These are phyloP conservation scores for Enteromius fasciolatus DNA, from an alignment of 2,797 vertebrate species.

Conservation along the genomic window DNA sequence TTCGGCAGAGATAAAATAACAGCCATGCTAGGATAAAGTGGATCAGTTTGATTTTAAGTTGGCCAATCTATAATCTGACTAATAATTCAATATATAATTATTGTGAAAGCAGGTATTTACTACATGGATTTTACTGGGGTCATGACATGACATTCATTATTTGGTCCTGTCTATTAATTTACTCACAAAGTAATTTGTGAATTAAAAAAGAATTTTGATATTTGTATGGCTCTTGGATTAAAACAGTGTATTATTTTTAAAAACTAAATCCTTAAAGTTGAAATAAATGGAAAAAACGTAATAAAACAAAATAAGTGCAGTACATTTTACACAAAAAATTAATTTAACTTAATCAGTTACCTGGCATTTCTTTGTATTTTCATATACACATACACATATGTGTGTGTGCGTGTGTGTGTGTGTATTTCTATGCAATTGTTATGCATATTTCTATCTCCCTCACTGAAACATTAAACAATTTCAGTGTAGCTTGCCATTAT, in stretches of 20 bases:
- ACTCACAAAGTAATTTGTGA: not conserved
- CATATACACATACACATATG: no score
- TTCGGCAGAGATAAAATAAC: slow-evolving; percentile 41
- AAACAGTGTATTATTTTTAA: not conserved
- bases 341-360: not conserved
- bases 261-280: not conserved
- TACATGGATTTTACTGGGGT: not conserved
- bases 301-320: not conserved
- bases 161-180: not conserved
- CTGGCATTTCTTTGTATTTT: not conserved
- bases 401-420: no score
- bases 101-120: slow-evolving; percentile 11
- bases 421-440: no score
- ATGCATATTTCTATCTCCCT: no score
- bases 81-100: slow-evolving; percentile 13
- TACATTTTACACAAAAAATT: not conserved
- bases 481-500: not conserved
- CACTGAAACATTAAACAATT: not conserved
- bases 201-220: not conserved
- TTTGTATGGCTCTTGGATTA: not conserved
- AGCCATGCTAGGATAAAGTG: slow-evolving; percentile 38
- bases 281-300: not conserved
- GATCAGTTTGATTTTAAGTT: slow-evolving; percentile 22
- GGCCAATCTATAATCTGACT: not conserved
- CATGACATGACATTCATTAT: not conserved